Base-by-base conservation (phyloP, 64 coral and sea anemone species). In the Hydrozoanthus tunicans region DNA sequence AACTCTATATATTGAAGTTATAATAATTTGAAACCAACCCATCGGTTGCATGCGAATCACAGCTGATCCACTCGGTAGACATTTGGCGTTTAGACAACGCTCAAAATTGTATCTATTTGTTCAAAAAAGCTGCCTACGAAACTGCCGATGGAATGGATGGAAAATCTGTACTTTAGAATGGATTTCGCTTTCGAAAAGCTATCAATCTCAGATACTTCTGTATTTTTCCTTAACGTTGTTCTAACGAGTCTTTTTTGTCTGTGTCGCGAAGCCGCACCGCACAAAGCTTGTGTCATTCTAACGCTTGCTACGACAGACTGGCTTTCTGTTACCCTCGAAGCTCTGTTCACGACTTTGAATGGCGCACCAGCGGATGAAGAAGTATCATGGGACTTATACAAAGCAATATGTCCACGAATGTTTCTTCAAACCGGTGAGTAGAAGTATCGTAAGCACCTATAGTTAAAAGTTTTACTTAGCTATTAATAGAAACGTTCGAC, bases 341-440 rank as follows among this genome's bases (percentile, higher is more conserved):
- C 84, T 6, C 51, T 70, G 3, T 88, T 74, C 25, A 59, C 84
- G 12, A 56, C 70, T 60, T 74, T 88, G 68, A 58, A 58, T 58
- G 57, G 13, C 51, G 53, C 56, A 7, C 23, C 24, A 57, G 84
- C 2, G 6, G 53, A 74, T 5, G n/a, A 9, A 20, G 66, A 24
- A n/a, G 6, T 23, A 58, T 59, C 14, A 43, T 60, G 69, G 84
- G 24, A 54, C 14, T 74, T 88, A 5, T 73, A 72, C 23, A 70
- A 60, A 14, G 43, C 55, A 6, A 88, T 20, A 51, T 88, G 84
- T 75, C 84, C 84, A 58, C 69, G 84, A 12, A 88, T 88, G 84
- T 75, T 88, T 43, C 84, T 88, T 88, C 84, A 88, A 58, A 88
- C 84, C 54, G 84, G 84, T 88, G 24, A 73, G 69, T 74, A 24